A percentile compares a stretch with the other conserved stretches of the same genome.
Conservation (phyloP, 1,140 invertebrate species). For the Lucilia sericata region DNA sequence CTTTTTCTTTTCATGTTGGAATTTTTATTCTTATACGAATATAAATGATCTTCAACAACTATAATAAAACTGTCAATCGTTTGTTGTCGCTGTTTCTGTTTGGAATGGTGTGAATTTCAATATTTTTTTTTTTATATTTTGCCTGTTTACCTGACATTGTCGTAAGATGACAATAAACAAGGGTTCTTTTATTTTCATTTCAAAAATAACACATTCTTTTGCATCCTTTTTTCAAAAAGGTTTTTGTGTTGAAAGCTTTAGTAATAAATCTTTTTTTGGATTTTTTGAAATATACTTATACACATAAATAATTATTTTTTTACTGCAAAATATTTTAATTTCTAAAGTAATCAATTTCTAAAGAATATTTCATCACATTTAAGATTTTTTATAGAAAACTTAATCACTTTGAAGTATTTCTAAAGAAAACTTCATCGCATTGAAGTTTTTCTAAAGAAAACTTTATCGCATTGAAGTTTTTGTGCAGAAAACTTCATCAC, state of each 20-base stretch:
- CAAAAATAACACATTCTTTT: neutral
- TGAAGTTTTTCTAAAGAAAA: too few relatives aligned
- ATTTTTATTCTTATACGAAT: neutral
- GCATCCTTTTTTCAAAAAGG: neutral
- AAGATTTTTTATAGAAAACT: too few relatives aligned
- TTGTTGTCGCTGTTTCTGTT: neutral
- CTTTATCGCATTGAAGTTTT: too few relatives aligned
- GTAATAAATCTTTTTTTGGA: neutral
- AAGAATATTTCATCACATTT: too few relatives aligned
- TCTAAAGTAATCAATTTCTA: too few relatives aligned
- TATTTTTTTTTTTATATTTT: neutral
- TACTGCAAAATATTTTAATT: too few relatives aligned
- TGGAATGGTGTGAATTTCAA: slow-evolving; percentile 32
- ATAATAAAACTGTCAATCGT: slow-evolving; percentile 39
- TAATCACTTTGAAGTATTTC: too few relatives aligned
- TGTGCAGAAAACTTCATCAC: too few relatives aligned
- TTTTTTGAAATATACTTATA: neutral
- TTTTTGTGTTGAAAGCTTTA: neutral
- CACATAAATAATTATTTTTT: too few relatives aligned
- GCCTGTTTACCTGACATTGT: neutral
- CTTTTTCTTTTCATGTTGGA: neutral
- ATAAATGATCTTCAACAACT: neutral
- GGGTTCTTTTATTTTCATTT: neutral
- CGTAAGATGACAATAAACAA: neutral
- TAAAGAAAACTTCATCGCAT: too few relatives aligned